Evolutionary conservation across 2,797 vertebrate genomes (phyloP), one percentile per base, ranked within the genome.

Genomic region (Rhynchotus rufescens): DNA sequence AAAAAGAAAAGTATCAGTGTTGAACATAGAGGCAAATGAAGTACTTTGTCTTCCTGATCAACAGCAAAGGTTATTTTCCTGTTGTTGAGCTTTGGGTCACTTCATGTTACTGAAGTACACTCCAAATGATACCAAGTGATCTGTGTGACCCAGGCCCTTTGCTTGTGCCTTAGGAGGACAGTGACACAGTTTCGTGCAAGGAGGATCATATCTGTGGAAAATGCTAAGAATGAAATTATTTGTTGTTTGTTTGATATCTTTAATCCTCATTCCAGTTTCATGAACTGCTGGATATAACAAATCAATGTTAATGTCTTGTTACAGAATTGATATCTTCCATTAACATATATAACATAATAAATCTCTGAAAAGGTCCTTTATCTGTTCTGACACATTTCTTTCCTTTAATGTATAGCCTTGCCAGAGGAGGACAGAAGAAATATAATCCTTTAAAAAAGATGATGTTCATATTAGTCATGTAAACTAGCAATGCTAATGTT

Each of bases 391-490:
- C 30, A 69, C 3, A 2, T 40, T 68, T 21, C 32, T 86, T 77
- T 72, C 21, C 32, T 90, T 91, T 92, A 77, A 92, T 40, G 9
- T 80, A 62, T 62, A 59, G 56, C 15, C 25, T 90, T 96, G 45
- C 30, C 74, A 94, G 68, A 79, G 45, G 36, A 94, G 10, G 10
- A 61, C 30, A 90, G 49, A 93, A 92, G 45, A 94, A 69, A 94
- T 88, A 90, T 20, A 92, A 64, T 62, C 72, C 56, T 91, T 83
- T 89, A 64, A 89, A 93, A 69, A 86, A 84, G 17, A 91, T 60
- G 20, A 83, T 92, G 67, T 81, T 91, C 76, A 6, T 91, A 94
- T 92, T 95, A 92, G 32, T 90, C 90, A 86, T 91, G 77, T 61
- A 86, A 95, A 92, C 49, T 62, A 69, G 28, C 10, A 91, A 68